Evolutionary conservation across 2,888 invertebrate species (phyloP), one percentile per base, ranked within the genome.

Genomic region (Pandemis cinnamomeana): DNA sequence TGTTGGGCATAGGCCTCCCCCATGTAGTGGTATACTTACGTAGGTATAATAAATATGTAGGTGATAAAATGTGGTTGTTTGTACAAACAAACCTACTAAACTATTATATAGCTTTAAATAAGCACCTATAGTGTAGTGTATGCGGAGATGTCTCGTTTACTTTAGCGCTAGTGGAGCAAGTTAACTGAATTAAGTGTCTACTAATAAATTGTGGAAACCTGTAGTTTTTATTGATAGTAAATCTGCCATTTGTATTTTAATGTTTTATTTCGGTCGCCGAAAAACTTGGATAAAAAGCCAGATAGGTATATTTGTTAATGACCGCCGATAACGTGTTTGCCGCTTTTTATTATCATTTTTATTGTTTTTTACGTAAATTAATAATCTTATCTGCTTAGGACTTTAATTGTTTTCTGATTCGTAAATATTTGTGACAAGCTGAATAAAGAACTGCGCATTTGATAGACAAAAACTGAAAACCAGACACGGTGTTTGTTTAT

Each of bases 191-290:
- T 68, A 58, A 68, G 48, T 20, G 15, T 44, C 48, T 66, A 42
- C 66, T 44, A 66, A 70, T 74, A 67, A 73, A 70, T 70, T 48
- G 67, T 44, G 11, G 41, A 71, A 75, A 75, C 71, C 71, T 62
- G 75, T 71, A 75, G 71, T 71, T 75, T 75, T 71, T 67, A 74
- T 67, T 75, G 67, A 58, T 41, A 68, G 63, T 67, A 71, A 75
- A 71, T 64, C 61, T 67, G 74, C 20, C 62, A 71, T 71, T 67
- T 63, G 67, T 7, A 11, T 75, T 48, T 71, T 67, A 67, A 68
- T 68, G 55, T 67, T 58, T 62, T 41, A 48, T 75, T 67, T 75
- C 63, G 7, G 42, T 42, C 44, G 46, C 44, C 11, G 64, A 66
- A 69, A 69, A 70, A 46, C 10, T 41, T 11, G 7, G 13, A 20